A percentile compares a stretch with the other conserved stretches of the same genome.
Conservation (phyloP, 2,888 invertebrate species). For the Meghimatium bilineatum region DNA sequence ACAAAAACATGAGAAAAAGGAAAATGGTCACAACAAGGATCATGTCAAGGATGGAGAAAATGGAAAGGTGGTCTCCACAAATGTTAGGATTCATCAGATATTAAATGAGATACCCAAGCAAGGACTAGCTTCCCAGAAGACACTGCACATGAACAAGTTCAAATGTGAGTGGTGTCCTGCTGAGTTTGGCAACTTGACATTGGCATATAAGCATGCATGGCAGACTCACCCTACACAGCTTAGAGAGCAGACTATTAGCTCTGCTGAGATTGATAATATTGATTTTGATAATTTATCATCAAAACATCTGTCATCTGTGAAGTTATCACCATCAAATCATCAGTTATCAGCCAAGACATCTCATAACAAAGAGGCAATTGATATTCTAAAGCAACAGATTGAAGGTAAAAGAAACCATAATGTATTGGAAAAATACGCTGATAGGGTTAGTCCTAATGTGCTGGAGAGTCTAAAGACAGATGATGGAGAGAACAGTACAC, state of each 20-base stretch:
- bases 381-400: conserved; percentile 43
- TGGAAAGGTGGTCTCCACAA: not conserved
- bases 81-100: conserved; percentile 40
- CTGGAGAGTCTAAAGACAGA: too few relatives aligned
- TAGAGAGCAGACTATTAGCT: conserved; percentile 62
- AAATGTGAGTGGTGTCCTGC: conserved; percentile 73
- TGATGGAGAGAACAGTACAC: not conserved
- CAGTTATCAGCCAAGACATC: not conserved
- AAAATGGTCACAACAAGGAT: not conserved
- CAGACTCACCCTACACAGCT: conserved; percentile 66
- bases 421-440: not conserved
- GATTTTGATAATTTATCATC: too few relatives aligned
- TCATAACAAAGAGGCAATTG: conserved; percentile 19
- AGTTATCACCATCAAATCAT: not conserved
- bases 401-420: conserved; percentile 34
- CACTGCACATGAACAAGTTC: conserved; percentile 31
- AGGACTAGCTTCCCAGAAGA: conserved; percentile 6
- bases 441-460: not conserved
- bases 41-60: not conserved
- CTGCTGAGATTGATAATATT: not conserved
- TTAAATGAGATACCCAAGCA: conserved; percentile 42
- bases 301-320: not conserved
- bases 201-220: conserved; percentile 69
- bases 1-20: not conserved
- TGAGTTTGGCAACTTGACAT: conserved; percentile 65